Evolutionary conservation across 2,113 vertebrate species (phyloP), one percentile per base, ranked within the genome.

Genomic region (Lepus americanus): DNA sequence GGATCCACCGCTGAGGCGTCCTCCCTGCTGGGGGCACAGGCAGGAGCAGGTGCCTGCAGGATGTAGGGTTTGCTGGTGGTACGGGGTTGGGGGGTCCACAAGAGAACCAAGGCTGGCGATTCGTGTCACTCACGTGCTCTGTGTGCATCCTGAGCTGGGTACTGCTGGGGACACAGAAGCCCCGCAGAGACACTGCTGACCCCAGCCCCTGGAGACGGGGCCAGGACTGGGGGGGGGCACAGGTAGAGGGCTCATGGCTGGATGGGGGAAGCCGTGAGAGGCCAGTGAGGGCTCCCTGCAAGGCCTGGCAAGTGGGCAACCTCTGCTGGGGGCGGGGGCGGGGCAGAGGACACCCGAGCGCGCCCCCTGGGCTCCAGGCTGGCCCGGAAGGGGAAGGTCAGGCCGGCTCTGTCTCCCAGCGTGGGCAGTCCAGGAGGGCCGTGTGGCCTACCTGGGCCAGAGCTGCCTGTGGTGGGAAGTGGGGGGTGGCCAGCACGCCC

Each of bases 401-500:
- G 6, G 66, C 2, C 6, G 0, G 73, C n/a, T 95, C 63, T 3
- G 61, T 39, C 44, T 64, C 70, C 80, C 36, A 0, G 22, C 11
- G 5, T 10, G 23, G 0, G 31, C 5, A 0, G 69, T 19, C 53
- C 20, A 11, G 51, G 33, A 70, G 84, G 66, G 22, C 27, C 0
- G 0, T 1, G 7, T 1, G 51, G 16, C 17, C 0, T 3, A 11
- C 29, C 11, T 2, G 7, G 53, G 69, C 4, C 36, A 7, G 67
- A 55, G 31, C 13, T 0, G 8, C 70, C 49, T 6, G 1, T 5
- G 77, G 77, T 11, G 0, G 14, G 39, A 36, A 19, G 59, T 27
- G 9, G 31, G 1, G 31, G 72, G 59, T 0, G 2, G 27, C 17
- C 1, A 0, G 6, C 33, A 3, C 0, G 7, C 33, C 55, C 79